Evolutionary conservation across 2,113 vertebrate genomes (phyloP), one percentile per base, ranked within the genome.

Genomic region (Cygnus atratus): DNA sequence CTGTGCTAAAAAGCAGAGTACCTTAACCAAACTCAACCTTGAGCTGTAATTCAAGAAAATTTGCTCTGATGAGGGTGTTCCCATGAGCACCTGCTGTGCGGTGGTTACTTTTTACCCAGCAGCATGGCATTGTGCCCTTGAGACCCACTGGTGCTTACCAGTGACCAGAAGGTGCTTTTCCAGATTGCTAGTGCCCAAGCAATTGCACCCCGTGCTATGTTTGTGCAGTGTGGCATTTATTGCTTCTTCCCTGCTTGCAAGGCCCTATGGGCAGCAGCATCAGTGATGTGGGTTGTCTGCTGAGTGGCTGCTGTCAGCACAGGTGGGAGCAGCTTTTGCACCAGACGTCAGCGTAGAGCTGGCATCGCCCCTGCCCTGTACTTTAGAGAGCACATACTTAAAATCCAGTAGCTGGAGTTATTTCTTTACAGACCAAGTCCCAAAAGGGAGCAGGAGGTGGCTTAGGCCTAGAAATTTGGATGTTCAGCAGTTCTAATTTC

Each of bases 181-280:
- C 50, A 11, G n/a, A 48, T 22, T 0, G 2, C 37, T 1, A 6
- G 11, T 3, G 2, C 28, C 3, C 4, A 7, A 57, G 48, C 35
- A 15, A 15, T 48, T 2, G 1, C 2, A 11, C 21, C 55, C 14
- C 15, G 19, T 67, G 22, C 35, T 15, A 11, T 28, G 26, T 37
- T 44, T 44, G 73, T 58, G 31, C 75, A 26, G 3, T 3, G 11
- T 59, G n/a, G 28, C 25, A 4, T 55, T 91, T 73, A n/a, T n/a
- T 19, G 74, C 59, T 26, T 3, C 61, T 46, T 41, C 4, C 26
- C 20, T 2, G 0, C 46, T 52, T 13, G 18, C 10, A 9, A 39
- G 44, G 74, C 54, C 24, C 0, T 3, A 0, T 3, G 37, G 44
- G 59, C 68, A 55, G 43, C 68, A 55, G 20, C 2, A 7, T 13